phyloP scores from a whole-genome alignment of 2,888 invertebrate species.

The Macaria liturata region DNA sequence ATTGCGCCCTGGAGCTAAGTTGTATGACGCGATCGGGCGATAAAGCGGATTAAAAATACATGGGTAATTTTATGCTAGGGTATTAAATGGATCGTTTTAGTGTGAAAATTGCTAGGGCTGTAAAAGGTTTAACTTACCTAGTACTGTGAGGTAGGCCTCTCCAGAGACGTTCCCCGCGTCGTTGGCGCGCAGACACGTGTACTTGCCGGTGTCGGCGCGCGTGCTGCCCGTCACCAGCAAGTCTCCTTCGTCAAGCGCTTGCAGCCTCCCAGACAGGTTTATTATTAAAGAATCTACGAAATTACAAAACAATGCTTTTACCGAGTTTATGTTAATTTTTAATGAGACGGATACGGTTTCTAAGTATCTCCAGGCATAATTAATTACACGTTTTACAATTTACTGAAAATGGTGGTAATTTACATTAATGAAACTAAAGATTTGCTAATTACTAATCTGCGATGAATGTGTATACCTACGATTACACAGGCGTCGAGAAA shows the following conservation, averaged over 20 bases:
- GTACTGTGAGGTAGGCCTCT: conserved; percentile 91
- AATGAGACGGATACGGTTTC: too few relatives aligned
- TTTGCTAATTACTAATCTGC: too few relatives aligned
- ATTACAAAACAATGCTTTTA: conserved; percentile 12
- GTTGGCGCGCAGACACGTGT: conserved; percentile 94
- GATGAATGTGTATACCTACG: too few relatives aligned
- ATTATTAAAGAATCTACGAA: conserved; percentile 73
- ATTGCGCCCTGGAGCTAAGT: conserved; percentile 23
- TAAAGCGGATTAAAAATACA: conserved; percentile 21
- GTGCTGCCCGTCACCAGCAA: conserved; percentile 93
- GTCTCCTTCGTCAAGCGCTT: conserved; percentile 93
- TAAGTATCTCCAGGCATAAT: too few relatives aligned
- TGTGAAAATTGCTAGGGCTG: neutral
- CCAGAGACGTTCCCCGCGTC: conserved; percentile 94
- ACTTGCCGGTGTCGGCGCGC: conserved; percentile 93
- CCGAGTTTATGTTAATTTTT: too few relatives aligned
- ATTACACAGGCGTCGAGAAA: too few relatives aligned
- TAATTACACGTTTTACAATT: too few relatives aligned
- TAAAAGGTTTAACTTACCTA: conserved; percentile 84
- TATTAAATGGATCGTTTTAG: conserved; percentile 2
- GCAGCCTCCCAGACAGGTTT: conserved; percentile 88
- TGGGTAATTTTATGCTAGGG: conserved; percentile 11
- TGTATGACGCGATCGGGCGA: conserved; percentile 18
- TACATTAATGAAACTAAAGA: too few relatives aligned
- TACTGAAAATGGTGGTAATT: too few relatives aligned